Percentiles rank a stretch among this genome's conserved stretches.
Evolutionary conservation across 2,797 vertebrate species (phyloP).

Genomic region (Hylomyscus alleni): DNA sequence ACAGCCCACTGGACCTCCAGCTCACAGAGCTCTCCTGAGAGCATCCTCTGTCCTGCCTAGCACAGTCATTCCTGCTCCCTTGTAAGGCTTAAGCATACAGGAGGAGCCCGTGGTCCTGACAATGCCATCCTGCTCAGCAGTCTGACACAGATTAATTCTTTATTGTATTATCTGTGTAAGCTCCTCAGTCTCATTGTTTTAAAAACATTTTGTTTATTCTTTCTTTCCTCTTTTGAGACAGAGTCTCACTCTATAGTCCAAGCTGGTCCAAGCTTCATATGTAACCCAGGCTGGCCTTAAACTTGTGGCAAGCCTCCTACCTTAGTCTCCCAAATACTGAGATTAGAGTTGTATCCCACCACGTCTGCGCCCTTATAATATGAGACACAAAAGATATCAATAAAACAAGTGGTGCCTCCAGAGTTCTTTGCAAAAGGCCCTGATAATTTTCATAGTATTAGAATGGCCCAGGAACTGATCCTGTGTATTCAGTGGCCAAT

Average conservation of each 20-base stretch:
- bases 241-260: not conserved
- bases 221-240: not conserved
- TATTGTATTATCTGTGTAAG: not conserved
- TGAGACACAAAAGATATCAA: not conserved
- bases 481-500: fast-evolving
- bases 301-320: not conserved
- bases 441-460: no score
- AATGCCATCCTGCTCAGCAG: not conserved
- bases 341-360: not conserved
- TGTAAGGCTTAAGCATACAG: not conserved
- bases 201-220: not conserved
- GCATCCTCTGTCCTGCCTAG: not conserved
- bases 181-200: not conserved
- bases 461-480: not conserved
- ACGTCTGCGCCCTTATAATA: not conserved
- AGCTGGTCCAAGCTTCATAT: not conserved
- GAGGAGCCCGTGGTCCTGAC: not conserved
- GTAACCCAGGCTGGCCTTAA: not conserved
- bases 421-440: not conserved
- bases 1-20: not conserved
- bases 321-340: not conserved
- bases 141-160: not conserved
- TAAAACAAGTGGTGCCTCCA: not conserved
- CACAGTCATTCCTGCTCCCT: not conserved
- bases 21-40: no score